A percentile compares a stretch with the other conserved stretches of the same genome.
Evolutionary conservation across 2,888 invertebrate genomes (phyloP).

Genomic region (Hypselothyrea guttata): DNA sequence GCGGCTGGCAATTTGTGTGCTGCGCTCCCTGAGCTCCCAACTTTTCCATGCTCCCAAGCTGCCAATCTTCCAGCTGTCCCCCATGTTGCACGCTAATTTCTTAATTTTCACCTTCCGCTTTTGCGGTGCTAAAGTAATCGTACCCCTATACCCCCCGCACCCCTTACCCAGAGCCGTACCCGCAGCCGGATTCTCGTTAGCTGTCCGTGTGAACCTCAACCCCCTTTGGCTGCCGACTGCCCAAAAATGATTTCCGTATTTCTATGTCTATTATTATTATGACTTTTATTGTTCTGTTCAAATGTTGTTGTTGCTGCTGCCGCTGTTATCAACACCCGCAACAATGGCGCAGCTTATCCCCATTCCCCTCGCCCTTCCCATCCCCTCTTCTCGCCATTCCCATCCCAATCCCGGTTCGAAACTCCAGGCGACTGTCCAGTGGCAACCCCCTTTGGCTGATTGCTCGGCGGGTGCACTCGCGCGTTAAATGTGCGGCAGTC

Average conservation of each 20-base stretch:
- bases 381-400: too few species aligned
- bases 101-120: conserved; percentile 80
- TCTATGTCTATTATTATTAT: conserved; percentile 73
- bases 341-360: conserved; percentile 37
- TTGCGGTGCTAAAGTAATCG: conserved; percentile 30
- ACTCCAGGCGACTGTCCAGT: conserved; percentile 51
- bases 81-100: conserved; percentile 70
- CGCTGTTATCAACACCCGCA: conserved; percentile 54
- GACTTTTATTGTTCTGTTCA: conserved; percentile 76
- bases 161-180: conserved; percentile 8
- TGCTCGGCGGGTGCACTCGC: conserved; percentile 59
- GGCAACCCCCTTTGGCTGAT: conserved; percentile 50
- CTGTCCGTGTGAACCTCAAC: conserved; percentile 62
- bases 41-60: conserved; percentile 7
- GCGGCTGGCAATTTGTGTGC: conserved; percentile 46
- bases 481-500: conserved; percentile 62
- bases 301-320: conserved; percentile 26
- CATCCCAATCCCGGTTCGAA: conserved; percentile 3
- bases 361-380: too few species aligned
- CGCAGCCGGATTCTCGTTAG: conserved; percentile 8
- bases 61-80: conserved; percentile 34
- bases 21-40: conserved; percentile 20
- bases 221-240: conserved; percentile 24
- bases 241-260: conserved; percentile 70
- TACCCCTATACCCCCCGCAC: not conserved